These are phyloP conservation scores for Aphidius ervi DNA, from an alignment of 1,140 invertebrate genomes.

Conservation along the genomic window DNA sequence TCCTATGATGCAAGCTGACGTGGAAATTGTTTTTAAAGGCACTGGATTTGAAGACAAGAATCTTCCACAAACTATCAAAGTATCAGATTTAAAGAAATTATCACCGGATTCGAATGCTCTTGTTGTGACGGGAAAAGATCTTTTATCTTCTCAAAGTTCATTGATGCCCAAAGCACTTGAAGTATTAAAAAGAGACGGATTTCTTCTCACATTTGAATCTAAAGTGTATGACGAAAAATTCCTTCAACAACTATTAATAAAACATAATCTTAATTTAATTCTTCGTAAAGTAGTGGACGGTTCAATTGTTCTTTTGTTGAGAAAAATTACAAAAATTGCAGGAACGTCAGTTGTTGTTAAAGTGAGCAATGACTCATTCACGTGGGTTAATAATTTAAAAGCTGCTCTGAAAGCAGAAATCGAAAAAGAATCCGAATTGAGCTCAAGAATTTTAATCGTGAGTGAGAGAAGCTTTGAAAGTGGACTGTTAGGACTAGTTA, in stretches of 20 bases:
- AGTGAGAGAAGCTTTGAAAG: constrained; percentile 60
- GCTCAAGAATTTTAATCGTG: constrained; percentile 54
- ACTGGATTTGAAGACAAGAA: constrained; percentile 49
- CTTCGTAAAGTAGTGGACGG: constrained; percentile 36
- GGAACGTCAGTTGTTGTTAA: constrained; percentile 35
- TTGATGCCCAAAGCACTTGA: constrained; percentile 23
- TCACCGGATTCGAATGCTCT: constrained; percentile 55
- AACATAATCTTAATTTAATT: constrained; percentile 34
- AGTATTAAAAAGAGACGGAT: constrained; percentile 47
- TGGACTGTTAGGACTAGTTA: constrained; percentile 79
- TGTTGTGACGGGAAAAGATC: constrained; percentile 51
- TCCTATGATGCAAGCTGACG: constrained; percentile 61
- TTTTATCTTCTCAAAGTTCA: constrained; percentile 28
- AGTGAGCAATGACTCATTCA: constrained; percentile 44
- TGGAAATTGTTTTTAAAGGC: constrained; percentile 44
- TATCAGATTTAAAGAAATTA: constrained; percentile 60
- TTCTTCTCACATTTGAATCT: constrained; percentile 50
- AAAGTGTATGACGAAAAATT: constrained; percentile 4
- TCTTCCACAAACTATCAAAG: constrained; percentile 52
- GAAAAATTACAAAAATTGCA: constrained; percentile 32
- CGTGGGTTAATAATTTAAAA: constrained; percentile 55
- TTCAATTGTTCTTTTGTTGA: constrained; percentile 37
- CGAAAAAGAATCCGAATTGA: constrained; percentile 22
- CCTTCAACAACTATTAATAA: constrained; percentile 22
- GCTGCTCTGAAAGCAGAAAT: constrained; percentile 54